These are phyloP conservation scores for Rhinichthys osculus DNA, from an alignment of 2,797 vertebrate species.

Conservation along the genomic window DNA sequence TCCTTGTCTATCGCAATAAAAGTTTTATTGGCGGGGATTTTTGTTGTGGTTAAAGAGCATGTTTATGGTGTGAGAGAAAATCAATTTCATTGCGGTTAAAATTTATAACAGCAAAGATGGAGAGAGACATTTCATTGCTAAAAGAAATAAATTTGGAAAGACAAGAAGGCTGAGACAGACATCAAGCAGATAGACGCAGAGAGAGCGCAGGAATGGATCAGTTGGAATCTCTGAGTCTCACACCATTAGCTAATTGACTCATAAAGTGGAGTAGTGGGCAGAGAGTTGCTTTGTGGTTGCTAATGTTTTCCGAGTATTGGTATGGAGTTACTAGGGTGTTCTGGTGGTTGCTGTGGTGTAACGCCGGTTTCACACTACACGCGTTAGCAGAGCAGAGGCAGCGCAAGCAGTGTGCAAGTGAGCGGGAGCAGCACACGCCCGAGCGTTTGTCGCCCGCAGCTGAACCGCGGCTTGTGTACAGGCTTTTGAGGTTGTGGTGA, in stretches of 20 bases:
- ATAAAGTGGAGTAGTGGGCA: slow-evolving; percentile 65
- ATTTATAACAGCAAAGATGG: slow-evolving; percentile 29
- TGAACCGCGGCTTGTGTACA: too few species aligned
- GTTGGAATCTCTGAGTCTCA: slow-evolving; percentile 61
- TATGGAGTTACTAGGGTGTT: background rate
- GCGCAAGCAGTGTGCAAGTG: too few species aligned
- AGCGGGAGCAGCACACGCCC: too few species aligned
- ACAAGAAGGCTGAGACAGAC: slow-evolving; percentile 4
- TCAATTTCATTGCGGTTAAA: slow-evolving; percentile 41
- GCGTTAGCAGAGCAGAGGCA: too few species aligned
- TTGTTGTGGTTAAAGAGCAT: slow-evolving; percentile 40
- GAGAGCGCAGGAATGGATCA: slow-evolving; percentile 53
- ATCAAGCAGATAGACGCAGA: slow-evolving; percentile 25
- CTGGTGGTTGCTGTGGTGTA: background rate
- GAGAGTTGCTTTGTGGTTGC: background rate
- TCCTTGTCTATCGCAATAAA: slow-evolving; percentile 22
- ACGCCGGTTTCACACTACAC: too few species aligned
- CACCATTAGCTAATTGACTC: slow-evolving; percentile 79
- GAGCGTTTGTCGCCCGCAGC: too few species aligned
- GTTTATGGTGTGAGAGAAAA: slow-evolving; percentile 55
- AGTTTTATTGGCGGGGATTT: slow-evolving; percentile 34
- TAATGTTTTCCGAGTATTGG: background rate
- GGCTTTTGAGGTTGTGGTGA: too few species aligned
- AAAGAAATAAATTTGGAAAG: slow-evolving; percentile 62
- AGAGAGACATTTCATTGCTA: slow-evolving; percentile 62